Evolutionary conservation across 2,888 invertebrate species (phyloP), one percentile per base, ranked within the genome.

Genomic region (Platypus cylindrus): DNA sequence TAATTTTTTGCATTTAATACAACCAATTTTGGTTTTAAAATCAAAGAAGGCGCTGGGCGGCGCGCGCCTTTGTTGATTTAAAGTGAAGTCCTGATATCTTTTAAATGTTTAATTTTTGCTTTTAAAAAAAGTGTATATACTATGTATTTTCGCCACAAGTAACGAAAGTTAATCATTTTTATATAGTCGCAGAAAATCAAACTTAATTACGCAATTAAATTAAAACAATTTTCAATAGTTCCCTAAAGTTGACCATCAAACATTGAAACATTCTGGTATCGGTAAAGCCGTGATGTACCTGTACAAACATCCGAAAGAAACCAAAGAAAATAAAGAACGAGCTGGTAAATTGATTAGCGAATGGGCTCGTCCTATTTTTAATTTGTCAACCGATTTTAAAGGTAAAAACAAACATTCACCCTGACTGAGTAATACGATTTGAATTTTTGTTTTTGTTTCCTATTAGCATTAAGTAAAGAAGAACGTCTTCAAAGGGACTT

Each of bases 261-360:
- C 86, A 37, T 67, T 98, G 48, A 94, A 94, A 60, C 87, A 89
- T 57, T 93, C 94, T 5, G 95, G 95, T 16, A 90, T 97, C 47
- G 97, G 97, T 36, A 97, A 97, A 65, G 97, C 98, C 25, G 90
- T 98, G 1, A 98, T 98, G 98, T 95, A 97, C 66, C 70, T 99
- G 32, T 97, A 91, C 65, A 98, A 98, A 61, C 97, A 99, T 63
- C 97, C 98, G 0, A 86, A 83, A 60, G 98, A 98, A 68, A 86
- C 87, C 1, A 91, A 91, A 61, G 72, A 76, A 38, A 97, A 97
- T 64, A 81, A 83, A 54, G 84, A 85, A 56, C 71, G 80, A 34
- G 93, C 94, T 40, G 90, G 91, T 1, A 78, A 84, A 45, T 71
- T 97, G 44, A 95, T 97, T 47, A 91, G 87, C 43, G 93, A 94